Conservation (phyloP, 2,113 vertebrate species). For the Dinomys branickii region DNA sequence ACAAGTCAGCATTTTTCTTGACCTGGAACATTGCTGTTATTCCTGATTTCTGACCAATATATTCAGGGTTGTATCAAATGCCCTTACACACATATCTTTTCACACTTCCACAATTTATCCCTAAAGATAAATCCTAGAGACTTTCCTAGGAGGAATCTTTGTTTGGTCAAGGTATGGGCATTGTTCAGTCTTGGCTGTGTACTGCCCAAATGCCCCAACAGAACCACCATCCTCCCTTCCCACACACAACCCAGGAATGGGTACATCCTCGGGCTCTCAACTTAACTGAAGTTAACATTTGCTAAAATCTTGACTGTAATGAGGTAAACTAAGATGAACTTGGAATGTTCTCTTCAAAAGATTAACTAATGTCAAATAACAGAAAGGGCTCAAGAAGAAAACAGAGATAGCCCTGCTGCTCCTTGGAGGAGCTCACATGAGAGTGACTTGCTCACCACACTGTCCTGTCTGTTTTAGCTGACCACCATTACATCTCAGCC, state of each 20-base stretch:
- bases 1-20: accelerated
- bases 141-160: accelerated
- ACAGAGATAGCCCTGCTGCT: not conserved
- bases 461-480: not conserved
- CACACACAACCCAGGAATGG: accelerated
- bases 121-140: not conserved
- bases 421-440: accelerated
- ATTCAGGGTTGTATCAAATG: accelerated
- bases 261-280: not conserved
- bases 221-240: no score
- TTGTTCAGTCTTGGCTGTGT: no score
- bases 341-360: not conserved
- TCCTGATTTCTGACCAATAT: not conserved
- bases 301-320: accelerated
- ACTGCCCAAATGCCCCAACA: not conserved
- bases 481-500: accelerated
- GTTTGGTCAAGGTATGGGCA: not conserved
- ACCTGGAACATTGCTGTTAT: accelerated
- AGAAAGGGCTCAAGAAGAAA: not conserved
- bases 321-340: not conserved
- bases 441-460: no score
- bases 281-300: accelerated
- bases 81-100: accelerated
- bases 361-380: not conserved
- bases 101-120: not conserved